Base-by-base conservation (phyloP, 2,888 invertebrate genomes). In the Chrysolina haemoptera region DNA sequence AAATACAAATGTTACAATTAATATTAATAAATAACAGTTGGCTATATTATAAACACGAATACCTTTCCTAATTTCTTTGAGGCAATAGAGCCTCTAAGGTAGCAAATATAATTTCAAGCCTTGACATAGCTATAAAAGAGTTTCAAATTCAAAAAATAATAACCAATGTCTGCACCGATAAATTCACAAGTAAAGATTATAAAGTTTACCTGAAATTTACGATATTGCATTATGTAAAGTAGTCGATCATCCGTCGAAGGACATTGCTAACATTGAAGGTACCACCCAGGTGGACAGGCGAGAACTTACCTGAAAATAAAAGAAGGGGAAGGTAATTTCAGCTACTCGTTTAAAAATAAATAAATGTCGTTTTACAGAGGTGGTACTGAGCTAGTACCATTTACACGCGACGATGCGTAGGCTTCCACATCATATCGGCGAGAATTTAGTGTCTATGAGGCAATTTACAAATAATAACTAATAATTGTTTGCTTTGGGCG, bases 251-350 rank as follows among this genome's bases (percentile, higher is more conserved):
- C 27, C 35, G 8, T 35, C 35, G 35, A 35, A 35, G 8, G 35
- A 35, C 8, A 35, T 35, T 35, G 35, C 8, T 8, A 11, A 53
- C 53, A 59, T 35, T 16, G n/a, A 35, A 35, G 9, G 35, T 27
- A 22, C 59, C 22, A 59, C 59, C 59, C 59, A 59, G 22, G 59
- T 22, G 59, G 59, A 35, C 27, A 35, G 16, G n/a, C 35, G 59
- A 59, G 35, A 6, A 59, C 59, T 59, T 59, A 59, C 59, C 59
- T 59, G 59, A 9, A 59, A 59, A 59, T n/a, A 27, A 59, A 59
- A 59, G 20, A 59, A 59, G 18, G n/a, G 14, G n/a, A 27, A 59
- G 12, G 14, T n/a, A 59, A 59, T 59, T 22, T 59, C 59, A 35
- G 9, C 59, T 20, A 53, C 20, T 53, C 53, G 1, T n/a, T n/a